Base-by-base conservation (phyloP, 1,140 invertebrate species). In the Megalopta genalis region DNA sequence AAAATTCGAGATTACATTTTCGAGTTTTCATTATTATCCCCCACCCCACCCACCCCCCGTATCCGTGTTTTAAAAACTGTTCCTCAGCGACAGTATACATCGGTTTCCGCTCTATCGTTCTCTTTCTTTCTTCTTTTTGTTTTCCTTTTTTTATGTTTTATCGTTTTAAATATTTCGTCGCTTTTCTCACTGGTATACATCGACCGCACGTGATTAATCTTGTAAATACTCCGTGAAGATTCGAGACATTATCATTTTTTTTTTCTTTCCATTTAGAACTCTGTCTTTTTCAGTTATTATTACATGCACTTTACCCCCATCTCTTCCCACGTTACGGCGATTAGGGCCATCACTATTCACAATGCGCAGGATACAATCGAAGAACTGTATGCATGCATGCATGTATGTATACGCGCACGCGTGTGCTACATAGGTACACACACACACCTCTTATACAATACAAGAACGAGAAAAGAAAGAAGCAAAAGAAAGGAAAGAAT, bases 261-360 rank as follows among this genome's bases (percentile, higher is more conserved):
- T 32, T 32, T 32, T 4, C 32, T 32, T 4, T 16, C 49, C 49
- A 1, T 18, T 54, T 46, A 46, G 42, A 46, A 46, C 42, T 46
- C 14, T 46, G 10, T 46, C 10, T 46, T 46, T 46, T 14, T 46
- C 10, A 46, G 12, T 32, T 46, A 46, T 46, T 46, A 46, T 46
- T 46, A 46, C 14, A 90, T 90, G 90, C 90, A 89, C 90, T 90
- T 90, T 90, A 66, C 78, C 89, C 88, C 89, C 76, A 10, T 2
- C 42, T 9, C 42, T 14, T 14, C 42, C 42, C 42, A 12, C 32
- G 42, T 10, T 84, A 10, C 80, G 85, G 89, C 87, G 87, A 85
- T 90, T 88, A 89, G 85, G 77, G 88, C 89, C 89, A 88, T 89
- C 89, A 89, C 88, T 90, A 83, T 87, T 86, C 69, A 88, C 75